phyloP scores from a whole-genome alignment of 2,113 vertebrate genomes.

The Cololabis saira region DNA sequence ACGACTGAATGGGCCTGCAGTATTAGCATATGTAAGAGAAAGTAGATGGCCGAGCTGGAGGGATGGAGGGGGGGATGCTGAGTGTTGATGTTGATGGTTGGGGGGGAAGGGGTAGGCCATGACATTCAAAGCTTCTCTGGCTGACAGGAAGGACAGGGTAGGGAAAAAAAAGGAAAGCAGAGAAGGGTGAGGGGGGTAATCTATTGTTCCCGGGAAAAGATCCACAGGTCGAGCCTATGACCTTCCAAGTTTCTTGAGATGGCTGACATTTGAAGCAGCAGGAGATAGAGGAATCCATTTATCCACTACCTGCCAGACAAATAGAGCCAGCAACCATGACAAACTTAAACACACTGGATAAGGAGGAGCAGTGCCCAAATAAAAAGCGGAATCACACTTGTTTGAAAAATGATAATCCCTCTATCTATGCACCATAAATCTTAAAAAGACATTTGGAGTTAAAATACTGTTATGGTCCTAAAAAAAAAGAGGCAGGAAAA shows the following conservation, averaged over 20 bases:
- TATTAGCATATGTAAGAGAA: constrained; percentile 84
- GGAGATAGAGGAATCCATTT: constrained; percentile 35
- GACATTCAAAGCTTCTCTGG: constrained; percentile 76
- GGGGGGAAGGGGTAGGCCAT: constrained; percentile 38
- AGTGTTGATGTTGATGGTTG: constrained; percentile 34
- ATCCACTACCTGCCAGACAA: constrained; percentile 29
- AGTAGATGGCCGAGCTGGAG: constrained; percentile 63
- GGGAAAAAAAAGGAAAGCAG: not conserved
- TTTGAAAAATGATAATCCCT: constrained; percentile 50
- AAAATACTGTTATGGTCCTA: not conserved
- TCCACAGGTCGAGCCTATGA: constrained; percentile 46
- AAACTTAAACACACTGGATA: constrained; percentile 20
- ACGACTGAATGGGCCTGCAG: constrained; percentile 71
- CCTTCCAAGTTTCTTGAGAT: constrained; percentile 63
- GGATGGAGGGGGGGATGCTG: constrained; percentile 48
- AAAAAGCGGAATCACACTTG: constrained; percentile 1
- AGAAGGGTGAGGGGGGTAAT: constrained; percentile 14
- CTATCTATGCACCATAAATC: constrained; percentile 34
- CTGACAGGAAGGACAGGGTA: constrained; percentile 58
- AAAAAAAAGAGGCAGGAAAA: constrained; percentile 15
- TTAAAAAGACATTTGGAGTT: constrained; percentile 14
- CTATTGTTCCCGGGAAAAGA: constrained; percentile 66
- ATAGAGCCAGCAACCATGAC: constrained; percentile 18
- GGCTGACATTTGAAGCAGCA: constrained; percentile 40
- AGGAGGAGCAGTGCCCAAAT: constrained; percentile 1